Conservation (phyloP, 2,888 invertebrate species). For the Epinotia nisella region DNA sequence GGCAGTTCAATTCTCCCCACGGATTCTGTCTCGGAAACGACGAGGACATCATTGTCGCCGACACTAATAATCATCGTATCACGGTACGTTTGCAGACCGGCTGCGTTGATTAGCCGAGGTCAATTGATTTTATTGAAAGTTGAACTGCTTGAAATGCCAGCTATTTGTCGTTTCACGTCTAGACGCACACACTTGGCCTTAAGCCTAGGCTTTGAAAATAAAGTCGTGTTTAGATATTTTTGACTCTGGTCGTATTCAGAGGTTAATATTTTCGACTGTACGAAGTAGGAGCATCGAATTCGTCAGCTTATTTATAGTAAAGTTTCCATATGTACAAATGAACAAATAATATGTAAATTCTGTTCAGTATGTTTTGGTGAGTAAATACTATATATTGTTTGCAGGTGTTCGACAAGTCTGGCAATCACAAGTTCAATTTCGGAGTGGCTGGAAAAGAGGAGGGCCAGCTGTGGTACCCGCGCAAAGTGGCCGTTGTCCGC, state of each 20-base stretch:
- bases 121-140: conserved; percentile 16
- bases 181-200: too few species aligned
- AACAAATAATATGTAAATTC: too few species aligned
- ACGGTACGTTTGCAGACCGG: conserved; percentile 83
- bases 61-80: conserved; percentile 98
- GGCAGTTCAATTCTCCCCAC: conserved; percentile 98
- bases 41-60: conserved; percentile 98
- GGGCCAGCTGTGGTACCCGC: conserved; percentile 98
- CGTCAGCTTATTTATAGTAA: too few species aligned
- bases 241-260: too few species aligned
- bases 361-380: too few species aligned
- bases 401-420: conserved; percentile 96
- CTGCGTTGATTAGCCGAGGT: conserved; percentile 9
- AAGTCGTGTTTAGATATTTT: too few species aligned
- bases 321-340: too few species aligned
- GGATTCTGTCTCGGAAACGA: conserved; percentile 98
- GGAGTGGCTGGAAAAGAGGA: conserved; percentile 98
- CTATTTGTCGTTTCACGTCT: too few species aligned
- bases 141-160: background rate
- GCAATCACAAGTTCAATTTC: conserved; percentile 96
- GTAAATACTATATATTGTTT: conserved; percentile 44
- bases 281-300: too few species aligned
- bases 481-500: conserved; percentile 96
- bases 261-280: too few species aligned
- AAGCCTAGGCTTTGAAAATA: too few species aligned